Conservation (phyloP, 2,113 vertebrate species). For the Salvelinus fontinalis region DNA sequence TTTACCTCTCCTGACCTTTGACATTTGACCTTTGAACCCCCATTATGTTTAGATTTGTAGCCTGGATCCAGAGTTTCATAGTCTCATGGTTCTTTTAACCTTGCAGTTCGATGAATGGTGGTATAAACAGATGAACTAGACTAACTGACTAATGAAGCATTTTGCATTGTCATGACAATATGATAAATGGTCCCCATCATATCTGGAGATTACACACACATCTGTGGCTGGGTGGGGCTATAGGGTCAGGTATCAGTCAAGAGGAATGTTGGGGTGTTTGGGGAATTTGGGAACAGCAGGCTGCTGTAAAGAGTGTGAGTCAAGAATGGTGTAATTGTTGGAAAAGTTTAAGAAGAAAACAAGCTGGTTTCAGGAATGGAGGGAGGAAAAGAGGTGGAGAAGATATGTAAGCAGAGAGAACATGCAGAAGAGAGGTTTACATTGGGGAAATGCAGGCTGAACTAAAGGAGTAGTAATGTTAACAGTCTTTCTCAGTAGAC, state of each 20-base stretch:
- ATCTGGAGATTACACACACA: conserved; percentile 8
- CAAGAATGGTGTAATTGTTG: conserved; percentile 47
- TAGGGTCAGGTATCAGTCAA: conserved; percentile 33
- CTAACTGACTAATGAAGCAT: neutral
- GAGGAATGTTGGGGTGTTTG: conserved; percentile 23
- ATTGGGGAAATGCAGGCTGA: neutral
- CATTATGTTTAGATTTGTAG: neutral
- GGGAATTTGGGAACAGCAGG: conserved; percentile 9
- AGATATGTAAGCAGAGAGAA: neutral
- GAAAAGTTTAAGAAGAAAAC: conserved; percentile 29
- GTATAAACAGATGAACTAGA: conserved; percentile 8
- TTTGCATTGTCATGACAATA: conserved; percentile 20
- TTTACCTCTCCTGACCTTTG: conserved; percentile 1
- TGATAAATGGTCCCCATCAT: conserved; percentile 31
- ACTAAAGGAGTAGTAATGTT: neutral
- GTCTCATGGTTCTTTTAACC: conserved; percentile 11
- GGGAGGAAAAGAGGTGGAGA: conserved; percentile 24
- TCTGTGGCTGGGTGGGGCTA: conserved; percentile 13
- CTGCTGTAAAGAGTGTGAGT: neutral
- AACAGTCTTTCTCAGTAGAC: neutral
- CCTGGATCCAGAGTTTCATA: neutral
- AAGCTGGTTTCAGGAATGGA: conserved; percentile 10
- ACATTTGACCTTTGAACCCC: neutral
- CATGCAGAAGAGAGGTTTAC: conserved; percentile 12
- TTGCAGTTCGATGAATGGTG: conserved; percentile 17